Conservation (phyloP, 1,140 invertebrate species). For the Heliothis subflexa region DNA sequence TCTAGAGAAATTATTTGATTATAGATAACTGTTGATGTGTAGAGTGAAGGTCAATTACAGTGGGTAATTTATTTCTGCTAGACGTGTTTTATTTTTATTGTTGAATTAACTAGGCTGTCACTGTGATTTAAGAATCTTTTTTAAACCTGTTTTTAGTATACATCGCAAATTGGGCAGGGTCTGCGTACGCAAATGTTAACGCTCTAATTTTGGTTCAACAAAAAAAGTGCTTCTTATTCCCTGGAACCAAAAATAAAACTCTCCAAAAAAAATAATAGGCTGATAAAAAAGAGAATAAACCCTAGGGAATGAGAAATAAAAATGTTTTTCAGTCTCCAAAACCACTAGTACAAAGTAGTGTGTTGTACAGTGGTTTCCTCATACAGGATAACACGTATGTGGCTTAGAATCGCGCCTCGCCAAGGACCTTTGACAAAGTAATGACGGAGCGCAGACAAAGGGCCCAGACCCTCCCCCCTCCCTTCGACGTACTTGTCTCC, state of each 20-base stretch:
- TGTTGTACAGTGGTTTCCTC: constrained; percentile 39
- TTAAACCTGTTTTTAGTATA: too few species aligned
- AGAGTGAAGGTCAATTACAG: neutral
- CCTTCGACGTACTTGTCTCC: constrained; percentile 50
- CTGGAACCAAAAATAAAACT: neutral
- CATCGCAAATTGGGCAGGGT: neutral
- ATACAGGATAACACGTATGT: constrained; percentile 55
- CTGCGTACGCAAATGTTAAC: neutral
- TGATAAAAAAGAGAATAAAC: constrained; percentile 20
- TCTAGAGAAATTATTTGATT: constrained; percentile 18
- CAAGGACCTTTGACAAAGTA: constrained; percentile 81
- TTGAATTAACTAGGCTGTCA: neutral
- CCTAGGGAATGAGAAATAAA: constrained; percentile 43
- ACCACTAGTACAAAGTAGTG: constrained; percentile 50
- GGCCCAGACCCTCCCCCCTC: constrained; percentile 46
- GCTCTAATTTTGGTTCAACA: neutral
- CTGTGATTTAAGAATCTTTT: neutral
- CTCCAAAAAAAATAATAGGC: constrained; percentile 25
- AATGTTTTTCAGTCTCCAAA: constrained; percentile 43
- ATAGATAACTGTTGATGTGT: constrained; percentile 7
- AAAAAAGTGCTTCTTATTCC: too few species aligned
- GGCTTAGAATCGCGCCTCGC: constrained; percentile 61
- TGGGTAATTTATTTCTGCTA: neutral
- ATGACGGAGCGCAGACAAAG: constrained; percentile 75
- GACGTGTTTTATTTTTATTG: neutral